Base-by-base conservation (phyloP, 2,797 vertebrate genomes). In the Peromyscus eremicus region DNA sequence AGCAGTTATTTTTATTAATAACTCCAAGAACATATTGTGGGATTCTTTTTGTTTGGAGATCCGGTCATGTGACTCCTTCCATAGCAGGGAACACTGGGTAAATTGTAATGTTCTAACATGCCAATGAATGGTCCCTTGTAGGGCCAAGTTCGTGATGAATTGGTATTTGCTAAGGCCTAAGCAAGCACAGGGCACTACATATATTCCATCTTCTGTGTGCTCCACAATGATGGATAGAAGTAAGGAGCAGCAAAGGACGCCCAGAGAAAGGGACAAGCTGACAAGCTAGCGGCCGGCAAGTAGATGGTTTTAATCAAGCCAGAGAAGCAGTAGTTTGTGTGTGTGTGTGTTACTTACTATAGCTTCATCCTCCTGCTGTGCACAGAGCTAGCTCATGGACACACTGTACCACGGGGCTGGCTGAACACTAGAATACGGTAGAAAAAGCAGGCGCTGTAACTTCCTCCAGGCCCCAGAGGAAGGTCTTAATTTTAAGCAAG, bases 101-200 rank as follows among this genome's bases (percentile, higher is more conserved):
- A 98, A 98, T 97, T 98, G 95, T 97, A 98, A 96, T 96, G 85
- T 77, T 97, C 89, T 98, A 97, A 93, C 81, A 97, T 94, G 94
- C 80, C 96, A 97, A 98, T 98, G 94, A 98, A 98, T 96, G 37
- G 91, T 93, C 95, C 98, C 98, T 98, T 98, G 98, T 96, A 98
- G 98, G 98, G 90, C 91, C 92, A 97, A 85, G 82, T 95, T 97
- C 90, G 97, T 98, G 98, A 98, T 98, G 97, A 98, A 98, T 97
- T 98, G 97, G 95, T 98, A 98, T 98, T 98, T 98, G 97, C 97
- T 95, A 95, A 97, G 94, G 96, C 96, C 98, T 98, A 98, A 98
- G 98, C 97, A 99, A 98, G 98, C 98, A 98, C 95, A 97, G 96
- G 98, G 94, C 95, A 97, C 97, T 95, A 0, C 87, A 98, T 98